These are phyloP conservation scores for Callorhinus ursinus DNA, from an alignment of 2,113 vertebrate genomes.

Conservation along the genomic window DNA sequence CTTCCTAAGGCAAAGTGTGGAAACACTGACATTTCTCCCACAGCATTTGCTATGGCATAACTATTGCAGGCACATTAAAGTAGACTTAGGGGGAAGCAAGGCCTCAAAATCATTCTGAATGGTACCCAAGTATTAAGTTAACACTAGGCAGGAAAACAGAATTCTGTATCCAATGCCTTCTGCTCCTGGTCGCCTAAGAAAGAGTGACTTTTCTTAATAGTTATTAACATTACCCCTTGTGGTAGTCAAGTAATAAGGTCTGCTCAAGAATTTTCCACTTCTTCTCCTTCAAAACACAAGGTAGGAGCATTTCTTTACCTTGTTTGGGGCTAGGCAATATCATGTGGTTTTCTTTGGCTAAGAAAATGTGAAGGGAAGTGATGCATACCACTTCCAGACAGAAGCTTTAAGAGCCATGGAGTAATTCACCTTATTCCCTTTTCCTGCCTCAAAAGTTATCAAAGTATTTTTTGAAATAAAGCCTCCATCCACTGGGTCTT, in stretches of 20 bases:
- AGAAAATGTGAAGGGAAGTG: neutral
- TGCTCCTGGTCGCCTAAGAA: neutral
- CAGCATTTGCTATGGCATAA: neutral
- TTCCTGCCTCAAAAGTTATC: neutral
- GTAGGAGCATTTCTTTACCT: neutral
- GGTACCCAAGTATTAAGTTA: neutral
- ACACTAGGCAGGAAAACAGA: neutral
- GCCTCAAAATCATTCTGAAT: neutral
- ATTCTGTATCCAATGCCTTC: neutral
- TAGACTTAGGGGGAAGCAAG: neutral
- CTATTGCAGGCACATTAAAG: neutral
- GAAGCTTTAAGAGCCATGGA: neutral
- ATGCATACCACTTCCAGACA: neutral
- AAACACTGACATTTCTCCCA: neutral
- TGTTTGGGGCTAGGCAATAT: neutral
- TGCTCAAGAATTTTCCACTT: neutral
- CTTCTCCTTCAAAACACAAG: neutral
- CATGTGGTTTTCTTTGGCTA: neutral
- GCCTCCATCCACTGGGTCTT: neutral
- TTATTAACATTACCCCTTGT: neutral
- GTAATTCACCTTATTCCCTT: neutral
- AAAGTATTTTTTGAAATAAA: neutral
- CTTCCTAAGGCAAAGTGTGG: neutral
- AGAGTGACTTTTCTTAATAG: neutral
- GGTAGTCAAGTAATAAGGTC: neutral